Conservation (phyloP, 2,797 vertebrate genomes). For the Stomatorhinus walkeri region DNA sequence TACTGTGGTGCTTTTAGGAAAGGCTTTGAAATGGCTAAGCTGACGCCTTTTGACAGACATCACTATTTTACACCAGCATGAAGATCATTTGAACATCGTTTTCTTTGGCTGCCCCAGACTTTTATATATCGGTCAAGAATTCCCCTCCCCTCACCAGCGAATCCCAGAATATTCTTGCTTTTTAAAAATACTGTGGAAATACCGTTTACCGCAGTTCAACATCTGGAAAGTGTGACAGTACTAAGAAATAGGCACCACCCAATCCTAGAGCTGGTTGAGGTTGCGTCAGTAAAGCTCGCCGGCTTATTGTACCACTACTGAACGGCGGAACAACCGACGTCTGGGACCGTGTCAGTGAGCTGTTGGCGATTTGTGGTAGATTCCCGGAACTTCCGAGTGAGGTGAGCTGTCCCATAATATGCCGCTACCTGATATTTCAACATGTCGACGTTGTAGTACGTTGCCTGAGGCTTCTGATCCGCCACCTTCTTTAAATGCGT, state of each 20-base stretch:
- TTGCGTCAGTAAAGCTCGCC: neutral
- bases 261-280: neutral
- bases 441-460: conserved; percentile 99
- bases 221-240: neutral
- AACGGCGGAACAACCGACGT: neutral
- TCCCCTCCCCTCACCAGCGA: neutral
- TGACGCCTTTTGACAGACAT: neutral
- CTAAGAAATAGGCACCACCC: neutral
- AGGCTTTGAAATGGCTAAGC: neutral
- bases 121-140: neutral
- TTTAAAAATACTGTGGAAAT: neutral
- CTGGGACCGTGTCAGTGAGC: neutral
- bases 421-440: conserved; percentile 88
- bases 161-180: neutral
- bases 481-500: conserved; percentile 92
- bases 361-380: neutral
- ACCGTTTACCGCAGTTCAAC: neutral
- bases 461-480: conserved; percentile 95
- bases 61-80: neutral
- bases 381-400: neutral
- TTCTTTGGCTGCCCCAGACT: neutral
- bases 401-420: neutral
- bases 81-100: neutral
- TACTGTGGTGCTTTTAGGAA: neutral
- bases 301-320: neutral